Evolutionary conservation across 2,113 vertebrate species (phyloP), one percentile per base, ranked within the genome.

Genomic region (Trinectes maculatus): DNA sequence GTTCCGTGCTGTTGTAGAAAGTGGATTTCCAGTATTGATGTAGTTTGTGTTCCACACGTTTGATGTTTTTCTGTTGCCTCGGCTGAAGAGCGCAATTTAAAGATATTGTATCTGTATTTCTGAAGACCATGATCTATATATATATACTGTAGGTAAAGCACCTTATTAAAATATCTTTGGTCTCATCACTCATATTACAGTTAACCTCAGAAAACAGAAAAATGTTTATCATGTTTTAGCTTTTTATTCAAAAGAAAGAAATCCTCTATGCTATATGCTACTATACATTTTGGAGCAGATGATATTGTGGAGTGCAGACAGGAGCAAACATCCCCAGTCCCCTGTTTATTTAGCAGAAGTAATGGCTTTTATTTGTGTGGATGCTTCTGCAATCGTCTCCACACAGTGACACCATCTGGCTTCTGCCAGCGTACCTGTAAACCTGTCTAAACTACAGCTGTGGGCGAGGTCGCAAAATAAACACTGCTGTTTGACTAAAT

Each of bases 281-380:
- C 34, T 52, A 47, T 47, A 22, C 2, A 51, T 40, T 39, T 54
- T 37, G 21, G 25, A 58, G 24, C 15, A 1, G 7, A 36, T 6
- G 34, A 3, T 36, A 36, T n/a, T n/a, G n/a, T n/a, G n/a, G n/a
- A n/a, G n/a, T n/a, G n/a, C n/a, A n/a, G n/a, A n/a, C n/a, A n/a
- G n/a, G n/a, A n/a, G n/a, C n/a, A n/a, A n/a, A n/a, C n/a, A n/a
- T 15, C 8, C 18, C 40, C 18, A 19, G 15, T 21, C 19, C 66
- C 56, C 56, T 84, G 76, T 86, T 89, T 88, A 74, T 86, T 85
- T 74, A 82, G 76, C 78, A 79, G 67, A 87, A 78, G 48, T 72
- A 82, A 80, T 78, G 58, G 61, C 42, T 76, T 86, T 68, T 87
- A 71, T 87, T 73, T 80, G 71, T 66, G 57, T 46, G 47, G 66